Evolutionary conservation across 2,113 vertebrate species (phyloP), one percentile per base, ranked within the genome.

Genomic region (Anarrhichthys ocellatus): DNA sequence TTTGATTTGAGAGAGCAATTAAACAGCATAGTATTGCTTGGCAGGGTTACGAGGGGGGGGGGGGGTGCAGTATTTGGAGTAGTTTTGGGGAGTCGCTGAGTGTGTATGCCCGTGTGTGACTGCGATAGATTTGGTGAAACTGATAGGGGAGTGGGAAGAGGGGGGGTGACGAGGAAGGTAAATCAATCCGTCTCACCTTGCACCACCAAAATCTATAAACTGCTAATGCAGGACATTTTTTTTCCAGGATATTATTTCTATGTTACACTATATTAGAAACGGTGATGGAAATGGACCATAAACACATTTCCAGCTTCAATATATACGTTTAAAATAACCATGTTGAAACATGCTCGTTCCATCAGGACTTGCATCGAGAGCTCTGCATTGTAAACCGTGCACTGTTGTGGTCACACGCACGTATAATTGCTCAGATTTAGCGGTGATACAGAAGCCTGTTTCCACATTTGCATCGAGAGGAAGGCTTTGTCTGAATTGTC

Each of bases 1-100:
- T 96, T 95, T 95, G 87, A 94, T 94, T 94, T 94, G 93, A 96
- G 93, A 92, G 93, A 92, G 92, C 93, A 96, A 96, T 96, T 95
- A 96, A 95, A 94, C 85, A 91, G 76, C 79, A 90, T 52, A 85
- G 82, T 80, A 80, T 84, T 34, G 44, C 80, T 71, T 84, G 87
- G 83, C 80, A 73, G 81, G 66, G 84, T 90, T 83, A 81, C 0
- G 20, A 17, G 76, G 78, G 80, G 5, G 67, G 17, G 46, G 46
- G n/a, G 54, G 54, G 1, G 54, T 64, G 79, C 63, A 68, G 84
- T 81, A 73, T 87, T 87, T 87, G 76, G 54, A 85, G 70, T 46
- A 61, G 59, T 81, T 89, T 83, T 83, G 36, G 73, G 66, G 69
- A 67, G 34, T 24, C 54, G 81, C 71, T 76, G 76, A 86, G 32